Conservation (phyloP, 1,140 invertebrate species). For the Cataglyphis hispanica region DNA sequence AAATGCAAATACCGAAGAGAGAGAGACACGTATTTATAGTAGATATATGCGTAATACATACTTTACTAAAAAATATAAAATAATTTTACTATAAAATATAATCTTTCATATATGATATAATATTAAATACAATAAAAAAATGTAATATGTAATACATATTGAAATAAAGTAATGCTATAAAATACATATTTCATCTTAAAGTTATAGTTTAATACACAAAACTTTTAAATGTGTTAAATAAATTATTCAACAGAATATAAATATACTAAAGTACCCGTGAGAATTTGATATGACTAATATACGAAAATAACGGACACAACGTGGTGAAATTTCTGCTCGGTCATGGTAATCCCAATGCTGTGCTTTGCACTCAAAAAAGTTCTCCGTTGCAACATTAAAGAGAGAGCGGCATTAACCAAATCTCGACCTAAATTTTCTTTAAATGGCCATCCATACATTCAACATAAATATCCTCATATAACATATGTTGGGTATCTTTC, state of each 20-base stretch:
- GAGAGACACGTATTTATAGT: background rate
- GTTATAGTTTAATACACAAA: background rate
- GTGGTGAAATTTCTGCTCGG: background rate
- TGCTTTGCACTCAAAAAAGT: background rate
- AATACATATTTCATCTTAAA: background rate
- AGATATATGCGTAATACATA: no score
- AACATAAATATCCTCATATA: background rate
- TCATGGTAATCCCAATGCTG: background rate
- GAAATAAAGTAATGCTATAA: background rate
- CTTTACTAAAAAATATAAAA: no score
- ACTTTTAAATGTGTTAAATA: background rate
- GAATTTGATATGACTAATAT: background rate
- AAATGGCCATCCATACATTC: background rate
- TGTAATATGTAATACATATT: no score
- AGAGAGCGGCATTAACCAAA: slow-evolving; percentile 6
- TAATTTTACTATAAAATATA: no score
- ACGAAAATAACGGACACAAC: background rate
- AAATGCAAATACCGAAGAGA: background rate
- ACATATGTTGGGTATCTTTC: background rate
- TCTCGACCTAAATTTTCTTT: slow-evolving; percentile 1
- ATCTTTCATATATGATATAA: no score
- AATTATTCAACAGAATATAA: background rate
- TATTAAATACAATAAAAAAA: no score
- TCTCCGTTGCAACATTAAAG: slow-evolving; percentile 25
- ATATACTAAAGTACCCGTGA: background rate